Conservation (phyloP, 2,888 invertebrate species). For the Caenorhabditis angaria region DNA sequence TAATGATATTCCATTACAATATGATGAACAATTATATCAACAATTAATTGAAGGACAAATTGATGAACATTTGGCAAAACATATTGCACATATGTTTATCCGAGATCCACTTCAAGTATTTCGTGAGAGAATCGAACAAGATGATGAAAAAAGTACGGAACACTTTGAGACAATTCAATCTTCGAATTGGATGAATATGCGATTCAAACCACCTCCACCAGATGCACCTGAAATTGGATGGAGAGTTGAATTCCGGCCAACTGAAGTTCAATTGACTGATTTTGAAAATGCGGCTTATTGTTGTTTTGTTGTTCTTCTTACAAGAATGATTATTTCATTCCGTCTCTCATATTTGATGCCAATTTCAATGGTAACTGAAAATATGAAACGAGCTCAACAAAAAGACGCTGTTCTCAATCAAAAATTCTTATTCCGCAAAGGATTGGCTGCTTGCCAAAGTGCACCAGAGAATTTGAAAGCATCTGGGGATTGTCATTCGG, state of each 20-base stretch:
- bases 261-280: conserved; percentile 94
- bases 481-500: conserved; percentile 42
- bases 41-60: conserved; percentile 87
- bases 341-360: conserved; percentile 94
- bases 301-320: conserved; percentile 94
- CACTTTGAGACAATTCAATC: conserved; percentile 84
- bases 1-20: conserved; percentile 86
- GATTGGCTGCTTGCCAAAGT: conserved; percentile 64
- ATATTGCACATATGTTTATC: conserved; percentile 97
- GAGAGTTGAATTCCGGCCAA: conserved; percentile 98
- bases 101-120: conserved; percentile 88
- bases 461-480: conserved; percentile 65
- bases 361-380: conserved; percentile 80
- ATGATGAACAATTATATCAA: conserved; percentile 74
- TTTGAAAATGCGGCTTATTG: conserved; percentile 99
- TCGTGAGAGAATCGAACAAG: conserved; percentile 90
- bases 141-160: conserved; percentile 91
- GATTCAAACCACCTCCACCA: conserved; percentile 84
- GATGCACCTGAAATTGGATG: conserved; percentile 92
- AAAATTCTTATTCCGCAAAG: conserved; percentile 85
- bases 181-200: conserved; percentile 73
- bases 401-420: conserved; percentile 84
- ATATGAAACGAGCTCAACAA: conserved; percentile 93
- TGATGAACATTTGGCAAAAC: conserved; percentile 90
- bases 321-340: conserved; percentile 91